Percentiles rank a stretch among this genome's conserved stretches.
Conservation (phyloP, 2,113 vertebrate genomes). For the Forbesichthys agassizii region DNA sequence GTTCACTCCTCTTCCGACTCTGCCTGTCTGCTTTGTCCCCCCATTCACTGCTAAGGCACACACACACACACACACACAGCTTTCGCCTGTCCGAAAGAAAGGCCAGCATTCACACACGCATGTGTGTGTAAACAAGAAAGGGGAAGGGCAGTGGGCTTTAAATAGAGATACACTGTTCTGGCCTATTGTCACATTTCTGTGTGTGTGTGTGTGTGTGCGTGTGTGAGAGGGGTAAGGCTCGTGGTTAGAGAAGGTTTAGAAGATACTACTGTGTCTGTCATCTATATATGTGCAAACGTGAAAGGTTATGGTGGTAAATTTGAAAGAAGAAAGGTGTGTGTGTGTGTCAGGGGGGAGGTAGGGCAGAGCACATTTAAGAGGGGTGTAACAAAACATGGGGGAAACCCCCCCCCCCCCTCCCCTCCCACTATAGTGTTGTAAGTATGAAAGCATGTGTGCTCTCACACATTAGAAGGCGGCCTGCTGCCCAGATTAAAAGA, state of each 20-base stretch:
- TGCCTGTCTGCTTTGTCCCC: no score
- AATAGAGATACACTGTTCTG: no score
- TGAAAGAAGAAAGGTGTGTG: background rate
- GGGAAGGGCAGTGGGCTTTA: background rate
- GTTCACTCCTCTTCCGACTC: no score
- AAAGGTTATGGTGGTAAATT: background rate
- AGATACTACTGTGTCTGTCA: no score
- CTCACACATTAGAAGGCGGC: background rate
- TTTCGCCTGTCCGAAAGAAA: no score
- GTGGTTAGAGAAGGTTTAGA: no score
- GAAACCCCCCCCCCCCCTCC: conserved; percentile 41
- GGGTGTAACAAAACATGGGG: conserved; percentile 32
- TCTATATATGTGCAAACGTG: background rate
- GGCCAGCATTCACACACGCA: no score
- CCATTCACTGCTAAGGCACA: no score
- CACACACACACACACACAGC: no score
- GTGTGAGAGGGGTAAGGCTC: background rate
- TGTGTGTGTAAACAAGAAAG: background rate
- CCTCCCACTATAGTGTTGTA: background rate
- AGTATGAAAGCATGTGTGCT: background rate
- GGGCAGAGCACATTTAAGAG: conserved; percentile 46
- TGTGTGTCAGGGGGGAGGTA: background rate
- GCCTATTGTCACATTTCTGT: background rate
- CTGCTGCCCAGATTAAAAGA: conserved; percentile 28
- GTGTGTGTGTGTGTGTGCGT: background rate